These are phyloP conservation scores for Hybognathus amarus DNA, from an alignment of 2,797 vertebrate species.

Conservation along the genomic window DNA sequence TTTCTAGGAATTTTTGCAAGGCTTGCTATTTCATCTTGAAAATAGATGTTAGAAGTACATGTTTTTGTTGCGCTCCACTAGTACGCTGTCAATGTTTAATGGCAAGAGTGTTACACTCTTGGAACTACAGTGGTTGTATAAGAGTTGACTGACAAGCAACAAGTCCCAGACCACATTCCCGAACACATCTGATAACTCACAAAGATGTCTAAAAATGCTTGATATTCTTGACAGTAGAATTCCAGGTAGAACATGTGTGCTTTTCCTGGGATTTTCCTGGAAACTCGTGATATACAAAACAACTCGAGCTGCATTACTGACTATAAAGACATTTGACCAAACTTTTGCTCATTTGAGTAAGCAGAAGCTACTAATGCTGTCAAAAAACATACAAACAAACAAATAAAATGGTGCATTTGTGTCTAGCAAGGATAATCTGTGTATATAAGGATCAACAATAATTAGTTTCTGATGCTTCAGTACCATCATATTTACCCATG, in stretches of 20 bases:
- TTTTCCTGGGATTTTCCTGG: slow-evolving; percentile 8
- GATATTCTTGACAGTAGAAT: slow-evolving; percentile 21
- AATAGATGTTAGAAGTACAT: not conserved
- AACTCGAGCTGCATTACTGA: not conserved
- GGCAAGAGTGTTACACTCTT: not conserved
- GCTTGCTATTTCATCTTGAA: not conserved
- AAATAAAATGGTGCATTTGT: not conserved
- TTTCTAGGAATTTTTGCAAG: not conserved
- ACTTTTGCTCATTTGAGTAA: slow-evolving; percentile 1
- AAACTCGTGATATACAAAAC: not conserved
- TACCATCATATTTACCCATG: not conserved
- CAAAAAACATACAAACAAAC: not conserved
- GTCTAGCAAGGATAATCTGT: not conserved
- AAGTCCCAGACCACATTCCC: slow-evolving; percentile 18
- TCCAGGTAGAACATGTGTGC: slow-evolving; percentile 18
- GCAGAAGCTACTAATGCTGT: not conserved
- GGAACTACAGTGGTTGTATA: not conserved
- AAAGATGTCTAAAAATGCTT: not conserved
- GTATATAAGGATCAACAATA: not conserved
- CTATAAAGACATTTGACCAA: slow-evolving; percentile 12
- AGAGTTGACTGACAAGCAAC: slow-evolving; percentile 13
- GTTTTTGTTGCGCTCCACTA: not conserved
- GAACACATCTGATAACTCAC: slow-evolving; percentile 12
- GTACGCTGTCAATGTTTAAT: not conserved
- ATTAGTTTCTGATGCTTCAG: not conserved